Conservation (phyloP, 2,888 invertebrate species). For the Globia sparganii region DNA sequence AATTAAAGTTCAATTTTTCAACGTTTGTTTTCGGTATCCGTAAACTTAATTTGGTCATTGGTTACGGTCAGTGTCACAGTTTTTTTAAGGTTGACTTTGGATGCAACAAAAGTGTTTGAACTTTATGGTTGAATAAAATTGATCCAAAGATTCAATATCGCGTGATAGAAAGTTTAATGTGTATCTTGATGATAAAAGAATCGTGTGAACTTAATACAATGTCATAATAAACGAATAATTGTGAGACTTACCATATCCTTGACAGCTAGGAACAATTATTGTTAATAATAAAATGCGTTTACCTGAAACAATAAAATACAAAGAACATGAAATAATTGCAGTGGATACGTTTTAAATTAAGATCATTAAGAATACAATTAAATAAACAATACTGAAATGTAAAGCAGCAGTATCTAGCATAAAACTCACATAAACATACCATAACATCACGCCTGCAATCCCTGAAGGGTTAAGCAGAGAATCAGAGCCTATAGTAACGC, state of each 20-base stretch:
- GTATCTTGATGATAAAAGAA: slow-evolving; percentile 23
- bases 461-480: not conserved
- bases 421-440: no score
- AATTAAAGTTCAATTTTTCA: slow-evolving; percentile 27
- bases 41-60: slow-evolving; percentile 59
- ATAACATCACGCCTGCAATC: not conserved
- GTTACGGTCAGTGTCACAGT: slow-evolving; percentile 73
- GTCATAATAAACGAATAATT: not conserved
- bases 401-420: not conserved
- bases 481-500: not conserved
- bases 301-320: slow-evolving; percentile 61
- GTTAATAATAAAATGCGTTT: slow-evolving; percentile 34
- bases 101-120: slow-evolving; percentile 78
- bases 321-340: slow-evolving; percentile 4
- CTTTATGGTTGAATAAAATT: slow-evolving; percentile 83
- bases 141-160: slow-evolving; percentile 65
- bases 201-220: slow-evolving; percentile 12
- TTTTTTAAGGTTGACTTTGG: slow-evolving; percentile 77
- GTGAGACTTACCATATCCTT: slow-evolving; percentile 45
- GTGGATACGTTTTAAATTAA: not conserved
- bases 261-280: not conserved
- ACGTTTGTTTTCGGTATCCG: slow-evolving; percentile 4
- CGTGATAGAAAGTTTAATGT: slow-evolving; percentile 53
- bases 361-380: not conserved
- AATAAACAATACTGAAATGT: not conserved